Evolutionary conservation across 2,113 vertebrate species (phyloP).

Genomic region (Brienomyrus longianalis): DNA sequence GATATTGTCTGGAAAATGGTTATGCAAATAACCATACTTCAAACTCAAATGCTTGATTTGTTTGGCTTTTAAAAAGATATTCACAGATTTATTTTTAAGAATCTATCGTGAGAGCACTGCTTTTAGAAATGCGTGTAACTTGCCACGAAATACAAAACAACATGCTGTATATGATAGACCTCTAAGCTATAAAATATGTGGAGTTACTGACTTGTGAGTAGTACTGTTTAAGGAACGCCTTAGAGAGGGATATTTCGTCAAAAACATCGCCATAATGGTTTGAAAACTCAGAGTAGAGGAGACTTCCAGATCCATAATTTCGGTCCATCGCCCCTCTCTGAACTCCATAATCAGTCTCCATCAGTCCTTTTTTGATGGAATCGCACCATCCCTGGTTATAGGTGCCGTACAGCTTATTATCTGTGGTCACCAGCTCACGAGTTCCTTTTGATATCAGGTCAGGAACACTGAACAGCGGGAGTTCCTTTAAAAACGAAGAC

Average conservation of each 20-base stretch:
- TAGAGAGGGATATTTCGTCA: slow-evolving; percentile 44
- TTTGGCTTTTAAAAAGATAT: neutral
- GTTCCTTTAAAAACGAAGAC: slow-evolving; percentile 37
- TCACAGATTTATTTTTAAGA: neutral
- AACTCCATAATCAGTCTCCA: neutral
- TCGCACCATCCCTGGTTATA: neutral
- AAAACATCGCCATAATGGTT: slow-evolving; percentile 17
- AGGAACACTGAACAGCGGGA: slow-evolving; percentile 41
- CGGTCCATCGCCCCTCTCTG: neutral
- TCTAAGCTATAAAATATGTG: neutral
- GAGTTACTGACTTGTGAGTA: slow-evolving; percentile 48
- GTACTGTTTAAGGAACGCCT: slow-evolving; percentile 44
- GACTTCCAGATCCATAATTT: neutral
- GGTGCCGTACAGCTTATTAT: neutral
- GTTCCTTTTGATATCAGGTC: neutral
- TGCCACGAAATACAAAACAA: neutral
- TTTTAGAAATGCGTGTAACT: neutral
- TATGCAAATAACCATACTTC: neutral
- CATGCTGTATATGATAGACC: neutral
- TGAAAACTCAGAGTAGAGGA: slow-evolving; percentile 15
- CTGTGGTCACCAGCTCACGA: neutral
- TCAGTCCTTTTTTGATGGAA: neutral
- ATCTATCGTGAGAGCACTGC: neutral
- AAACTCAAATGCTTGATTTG: neutral
- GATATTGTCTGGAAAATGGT: neutral